Conservation (phyloP, 2,113 vertebrate species). For the Periophthalmus modestus region DNA sequence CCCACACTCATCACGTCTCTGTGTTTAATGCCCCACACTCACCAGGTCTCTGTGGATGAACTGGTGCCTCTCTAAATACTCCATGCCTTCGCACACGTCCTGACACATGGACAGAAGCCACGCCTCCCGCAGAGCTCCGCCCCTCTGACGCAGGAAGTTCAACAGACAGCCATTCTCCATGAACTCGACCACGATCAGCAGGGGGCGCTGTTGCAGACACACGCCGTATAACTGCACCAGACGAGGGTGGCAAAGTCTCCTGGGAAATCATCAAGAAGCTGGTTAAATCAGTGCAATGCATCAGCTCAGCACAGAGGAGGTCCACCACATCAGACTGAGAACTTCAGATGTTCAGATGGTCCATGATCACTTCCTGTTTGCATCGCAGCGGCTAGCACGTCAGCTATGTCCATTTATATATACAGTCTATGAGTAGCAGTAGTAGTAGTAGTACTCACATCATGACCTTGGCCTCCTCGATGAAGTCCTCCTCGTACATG, state of each 20-base stretch:
- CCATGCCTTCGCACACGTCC: slow-evolving; percentile 86
- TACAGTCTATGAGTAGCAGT: background rate
- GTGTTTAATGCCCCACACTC: no score
- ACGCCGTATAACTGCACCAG: slow-evolving; percentile 89
- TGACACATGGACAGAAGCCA: slow-evolving; percentile 79
- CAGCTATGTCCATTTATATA: no score
- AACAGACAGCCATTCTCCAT: slow-evolving; percentile 89
- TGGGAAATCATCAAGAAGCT: slow-evolving; percentile 41
- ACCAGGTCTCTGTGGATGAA: slow-evolving; percentile 87
- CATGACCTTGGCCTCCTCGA: slow-evolving; percentile 84
- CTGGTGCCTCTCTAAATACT: slow-evolving; percentile 80
- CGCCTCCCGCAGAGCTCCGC: slow-evolving; percentile 37
- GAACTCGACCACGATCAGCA: slow-evolving; percentile 86
- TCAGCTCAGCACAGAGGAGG: background rate
- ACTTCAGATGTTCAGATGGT: no score
- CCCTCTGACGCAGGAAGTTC: slow-evolving; percentile 73
- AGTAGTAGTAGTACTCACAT: slow-evolving; percentile 52
- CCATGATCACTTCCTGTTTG: no score
- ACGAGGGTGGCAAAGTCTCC: slow-evolving; percentile 84
- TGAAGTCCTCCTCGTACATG: slow-evolving; percentile 85
- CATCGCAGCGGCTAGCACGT: no score
- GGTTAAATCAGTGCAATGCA: background rate
- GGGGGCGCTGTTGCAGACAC: slow-evolving; percentile 77
- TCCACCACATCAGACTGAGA: no score
- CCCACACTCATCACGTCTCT: no score